phyloP scores from a whole-genome alignment of 1,140 invertebrate species.

The Psix sp. region DNA sequence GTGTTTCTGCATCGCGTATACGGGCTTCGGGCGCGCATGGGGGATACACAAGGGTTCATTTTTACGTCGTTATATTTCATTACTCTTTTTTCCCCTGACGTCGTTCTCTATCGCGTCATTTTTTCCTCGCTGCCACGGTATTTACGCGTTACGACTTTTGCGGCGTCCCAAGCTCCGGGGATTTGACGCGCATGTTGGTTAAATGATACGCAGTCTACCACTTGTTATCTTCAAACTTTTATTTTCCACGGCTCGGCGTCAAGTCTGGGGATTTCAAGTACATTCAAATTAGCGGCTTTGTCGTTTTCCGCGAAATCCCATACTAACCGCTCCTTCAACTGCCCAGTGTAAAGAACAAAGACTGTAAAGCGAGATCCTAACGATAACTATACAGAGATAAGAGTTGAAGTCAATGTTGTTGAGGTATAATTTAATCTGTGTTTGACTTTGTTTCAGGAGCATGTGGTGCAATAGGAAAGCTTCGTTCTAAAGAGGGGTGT shows the following conservation, averaged over 20 bases:
- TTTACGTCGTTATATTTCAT: constrained; percentile 69
- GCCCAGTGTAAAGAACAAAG: no score
- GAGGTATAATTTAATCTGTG: neutral
- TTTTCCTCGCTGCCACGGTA: constrained; percentile 30
- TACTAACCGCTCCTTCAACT: no score
- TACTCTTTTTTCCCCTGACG: constrained; percentile 54
- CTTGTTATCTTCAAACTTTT: constrained; percentile 35
- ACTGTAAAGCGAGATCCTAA: no score
- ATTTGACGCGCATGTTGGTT: constrained; percentile 35
- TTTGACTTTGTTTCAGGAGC: neutral
- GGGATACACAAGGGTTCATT: constrained; percentile 62
- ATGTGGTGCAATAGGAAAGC: no score
- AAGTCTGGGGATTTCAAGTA: neutral
- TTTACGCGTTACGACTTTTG: constrained; percentile 46
- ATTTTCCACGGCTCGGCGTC: constrained; percentile 3
- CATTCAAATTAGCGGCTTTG: neutral
- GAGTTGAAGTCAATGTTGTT: no score
- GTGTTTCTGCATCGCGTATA: constrained; percentile 50
- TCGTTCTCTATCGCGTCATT: constrained; percentile 60
- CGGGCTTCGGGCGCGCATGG: constrained; percentile 34
- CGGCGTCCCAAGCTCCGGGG: constrained; percentile 27
- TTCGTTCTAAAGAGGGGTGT: no score
- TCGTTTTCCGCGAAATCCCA: neutral
- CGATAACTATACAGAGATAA: no score
- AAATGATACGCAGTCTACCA: constrained; percentile 40